phyloP scores from a whole-genome alignment of 2,113 vertebrate genomes.

The Trichechus manatus region DNA sequence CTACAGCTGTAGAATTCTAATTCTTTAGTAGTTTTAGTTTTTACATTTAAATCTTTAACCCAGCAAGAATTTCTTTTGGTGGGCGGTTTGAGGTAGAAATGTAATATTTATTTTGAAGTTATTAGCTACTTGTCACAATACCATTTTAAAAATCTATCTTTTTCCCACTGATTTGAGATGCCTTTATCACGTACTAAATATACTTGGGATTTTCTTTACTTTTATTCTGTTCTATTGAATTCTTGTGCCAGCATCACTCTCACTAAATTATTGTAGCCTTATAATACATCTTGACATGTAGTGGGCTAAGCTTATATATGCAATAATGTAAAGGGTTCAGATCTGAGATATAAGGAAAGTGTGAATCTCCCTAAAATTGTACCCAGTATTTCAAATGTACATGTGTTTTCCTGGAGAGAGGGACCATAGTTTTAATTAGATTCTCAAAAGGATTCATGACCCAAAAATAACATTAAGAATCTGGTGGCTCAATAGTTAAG shows the following conservation, averaged over 20 bases:
- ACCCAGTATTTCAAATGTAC: not conserved
- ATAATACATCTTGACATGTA: not conserved
- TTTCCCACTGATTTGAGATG: not conserved
- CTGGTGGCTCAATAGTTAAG: too few relatives aligned
- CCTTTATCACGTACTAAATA: conserved; percentile 7
- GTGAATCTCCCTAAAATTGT: not conserved
- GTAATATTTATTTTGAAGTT: not conserved
- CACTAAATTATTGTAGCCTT: not conserved
- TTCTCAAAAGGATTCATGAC: not conserved
- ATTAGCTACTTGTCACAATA: not conserved
- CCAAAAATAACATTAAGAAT: not conserved
- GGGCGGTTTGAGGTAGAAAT: not conserved
- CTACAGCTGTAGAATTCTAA: not conserved
- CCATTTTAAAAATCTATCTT: not conserved
- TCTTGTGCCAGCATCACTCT: not conserved
- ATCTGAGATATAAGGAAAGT: not conserved
- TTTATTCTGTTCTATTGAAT: not conserved
- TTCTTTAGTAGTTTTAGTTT: conserved; percentile 25
- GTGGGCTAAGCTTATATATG: not conserved
- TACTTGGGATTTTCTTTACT: not conserved
- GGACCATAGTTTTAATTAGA: not conserved
- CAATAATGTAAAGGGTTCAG: not conserved
- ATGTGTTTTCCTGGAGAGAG: not conserved
- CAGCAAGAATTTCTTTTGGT: not conserved
- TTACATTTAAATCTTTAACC: not conserved